Evolutionary conservation across 2,888 invertebrate species (phyloP).

Genomic region (Ectemnius lituratus): DNA sequence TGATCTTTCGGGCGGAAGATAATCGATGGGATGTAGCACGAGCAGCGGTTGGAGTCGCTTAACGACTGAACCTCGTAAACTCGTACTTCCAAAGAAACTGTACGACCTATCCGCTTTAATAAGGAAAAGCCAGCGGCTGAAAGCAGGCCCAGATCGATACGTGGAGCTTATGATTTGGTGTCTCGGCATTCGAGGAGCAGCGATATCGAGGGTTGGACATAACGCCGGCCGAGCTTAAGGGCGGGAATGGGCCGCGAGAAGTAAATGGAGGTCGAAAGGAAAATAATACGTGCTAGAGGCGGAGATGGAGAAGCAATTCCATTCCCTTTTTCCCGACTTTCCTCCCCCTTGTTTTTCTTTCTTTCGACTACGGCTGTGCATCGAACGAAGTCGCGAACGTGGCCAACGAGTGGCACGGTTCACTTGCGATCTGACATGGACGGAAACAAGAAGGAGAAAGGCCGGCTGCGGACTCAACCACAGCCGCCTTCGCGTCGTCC

Average conservation of each 20-base stretch:
- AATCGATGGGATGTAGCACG: too few relatives aligned
- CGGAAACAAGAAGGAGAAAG: slow-evolving; percentile 23
- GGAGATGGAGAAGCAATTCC: slow-evolving; percentile 66
- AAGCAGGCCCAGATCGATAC: background rate
- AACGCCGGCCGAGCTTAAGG: slow-evolving; percentile 21
- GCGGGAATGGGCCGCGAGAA: slow-evolving; percentile 32
- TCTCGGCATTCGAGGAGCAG: background rate
- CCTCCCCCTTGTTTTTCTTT: slow-evolving; percentile 24
- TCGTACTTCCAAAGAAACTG: too few relatives aligned
- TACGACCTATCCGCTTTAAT: background rate
- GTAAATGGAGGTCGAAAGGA: slow-evolving; percentile 63
- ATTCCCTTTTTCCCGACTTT: slow-evolving; percentile 36
- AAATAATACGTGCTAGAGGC: slow-evolving; percentile 63
- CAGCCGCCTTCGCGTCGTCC: slow-evolving; percentile 16
- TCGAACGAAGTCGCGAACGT: slow-evolving; percentile 17
- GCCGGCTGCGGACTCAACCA: slow-evolving; percentile 16
- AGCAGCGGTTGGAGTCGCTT: too few relatives aligned
- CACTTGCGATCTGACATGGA: slow-evolving; percentile 34
- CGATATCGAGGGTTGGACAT: background rate
- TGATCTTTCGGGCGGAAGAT: too few relatives aligned
- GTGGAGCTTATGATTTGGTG: background rate
- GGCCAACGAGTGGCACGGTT: slow-evolving; percentile 6
- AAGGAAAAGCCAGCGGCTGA: background rate
- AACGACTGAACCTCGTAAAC: too few relatives aligned
- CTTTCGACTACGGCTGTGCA: slow-evolving; percentile 29